These are phyloP conservation scores for Sterna hirundo DNA, from an alignment of 2,113 vertebrate genomes.

Conservation along the genomic window DNA sequence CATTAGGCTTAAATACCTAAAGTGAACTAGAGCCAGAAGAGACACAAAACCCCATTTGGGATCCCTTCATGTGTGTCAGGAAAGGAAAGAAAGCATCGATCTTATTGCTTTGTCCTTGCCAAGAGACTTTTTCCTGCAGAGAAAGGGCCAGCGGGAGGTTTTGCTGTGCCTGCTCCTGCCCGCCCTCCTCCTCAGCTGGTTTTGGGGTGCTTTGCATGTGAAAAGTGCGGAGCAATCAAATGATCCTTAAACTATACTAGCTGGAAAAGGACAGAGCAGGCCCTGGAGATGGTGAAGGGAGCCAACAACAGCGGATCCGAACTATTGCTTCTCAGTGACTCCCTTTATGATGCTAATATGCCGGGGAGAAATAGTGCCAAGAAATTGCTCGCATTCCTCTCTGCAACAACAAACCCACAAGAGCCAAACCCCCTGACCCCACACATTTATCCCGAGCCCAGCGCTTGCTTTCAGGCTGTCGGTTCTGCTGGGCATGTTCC, in stretches of 20 bases:
- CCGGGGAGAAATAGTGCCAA: slow-evolving; percentile 18
- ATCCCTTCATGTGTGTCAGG: background rate
- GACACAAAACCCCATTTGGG: background rate
- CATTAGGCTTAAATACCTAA: background rate
- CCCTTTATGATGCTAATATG: slow-evolving; percentile 50
- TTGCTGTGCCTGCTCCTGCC: background rate
- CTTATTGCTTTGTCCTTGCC: background rate
- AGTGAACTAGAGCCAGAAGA: background rate
- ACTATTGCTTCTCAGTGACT: background rate
- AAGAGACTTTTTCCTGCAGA: background rate
- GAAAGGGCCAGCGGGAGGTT: background rate
- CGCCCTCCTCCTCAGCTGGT: background rate
- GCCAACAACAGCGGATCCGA: background rate
- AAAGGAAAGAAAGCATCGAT: background rate
- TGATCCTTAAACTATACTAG: background rate
- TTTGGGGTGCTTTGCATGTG: background rate
- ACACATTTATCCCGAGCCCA: background rate
- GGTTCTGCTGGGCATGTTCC: background rate
- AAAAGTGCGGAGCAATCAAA: background rate
- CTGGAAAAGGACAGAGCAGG: background rate
- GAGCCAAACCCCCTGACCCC: background rate
- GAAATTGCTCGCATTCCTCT: slow-evolving; percentile 40
- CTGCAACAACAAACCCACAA: background rate
- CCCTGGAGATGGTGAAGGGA: background rate
- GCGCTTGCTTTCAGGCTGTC: background rate